These are phyloP conservation scores for Sterna hirundo DNA, from an alignment of 2,113 vertebrate species.

Conservation along the genomic window DNA sequence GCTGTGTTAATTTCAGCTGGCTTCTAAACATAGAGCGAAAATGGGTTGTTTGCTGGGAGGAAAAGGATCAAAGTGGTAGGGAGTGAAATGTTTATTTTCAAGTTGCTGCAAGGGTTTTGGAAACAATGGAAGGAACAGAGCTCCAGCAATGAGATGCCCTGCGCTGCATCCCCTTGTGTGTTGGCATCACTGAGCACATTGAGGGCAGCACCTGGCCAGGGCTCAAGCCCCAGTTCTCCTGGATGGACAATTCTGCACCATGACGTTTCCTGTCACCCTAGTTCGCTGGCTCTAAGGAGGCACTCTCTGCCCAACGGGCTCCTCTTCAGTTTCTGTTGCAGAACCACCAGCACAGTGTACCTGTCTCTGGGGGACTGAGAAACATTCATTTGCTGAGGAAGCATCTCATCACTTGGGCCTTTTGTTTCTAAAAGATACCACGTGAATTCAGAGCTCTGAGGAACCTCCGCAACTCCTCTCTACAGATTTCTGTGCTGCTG, in stretches of 20 bases:
- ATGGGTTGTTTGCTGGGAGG: background rate
- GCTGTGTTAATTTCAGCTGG: slow-evolving; percentile 32
- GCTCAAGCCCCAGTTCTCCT: background rate
- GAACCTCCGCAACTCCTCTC: background rate
- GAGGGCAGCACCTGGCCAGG: background rate
- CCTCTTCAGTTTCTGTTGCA: background rate
- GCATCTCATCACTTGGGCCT: background rate
- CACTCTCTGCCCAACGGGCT: background rate
- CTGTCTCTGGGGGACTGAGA: background rate
- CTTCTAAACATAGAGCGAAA: background rate
- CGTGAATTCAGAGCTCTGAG: background rate
- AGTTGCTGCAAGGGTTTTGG: slow-evolving; percentile 5
- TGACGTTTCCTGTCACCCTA: background rate
- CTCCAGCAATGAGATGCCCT: background rate
- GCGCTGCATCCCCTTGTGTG: background rate
- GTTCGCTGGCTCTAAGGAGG: background rate
- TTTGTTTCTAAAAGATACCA: background rate
- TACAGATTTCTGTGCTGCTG: background rate
- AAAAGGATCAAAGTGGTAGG: background rate
- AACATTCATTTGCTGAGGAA: background rate
- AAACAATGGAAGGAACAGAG: slow-evolving; percentile 54
- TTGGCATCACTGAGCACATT: background rate
- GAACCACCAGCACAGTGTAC: background rate
- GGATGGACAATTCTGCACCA: background rate
- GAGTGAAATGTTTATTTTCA: slow-evolving; percentile 43